Base-by-base conservation (phyloP, 2,888 invertebrate species). In the Acleris emargana region DNA sequence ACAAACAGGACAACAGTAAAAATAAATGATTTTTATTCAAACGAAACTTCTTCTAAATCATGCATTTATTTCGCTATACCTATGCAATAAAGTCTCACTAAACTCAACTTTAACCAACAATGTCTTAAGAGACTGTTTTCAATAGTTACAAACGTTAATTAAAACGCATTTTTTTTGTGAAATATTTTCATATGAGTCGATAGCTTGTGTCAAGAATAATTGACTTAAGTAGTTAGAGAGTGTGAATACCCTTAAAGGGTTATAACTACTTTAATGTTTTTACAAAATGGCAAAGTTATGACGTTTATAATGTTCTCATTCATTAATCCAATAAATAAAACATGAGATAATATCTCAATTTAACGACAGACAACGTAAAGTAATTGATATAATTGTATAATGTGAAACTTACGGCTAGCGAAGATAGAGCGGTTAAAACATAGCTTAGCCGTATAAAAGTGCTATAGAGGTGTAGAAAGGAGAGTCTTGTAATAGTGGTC, bases 361-460 rank as follows among this genome's bases (percentile, higher is more conserved):
- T 54, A 68, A 66, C 67, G 68, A 69, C 68, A 28, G 32, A 54
- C 58, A 62, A 62, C 67, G 70, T 71, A 63, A 61, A 69, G 77
- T 74, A 79, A 78, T 74, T 79, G 78, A 79, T 79, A 79, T 72
- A 55, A 42, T 68, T 72, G 71, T 71, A 71, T 68, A 69, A 70
- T 72, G 69, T 71, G 67, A 70, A 69, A 43, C 16, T 22, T 9
- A 16, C n/a, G 13, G 16, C 59, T 54, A 59, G 49, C 50, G 45
- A 13, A 16, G 5, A 5, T 0, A 54, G 64, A 54, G 28, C 64
- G n/a, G 20, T 50, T 16, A 18, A 18, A n/a, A 47, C 22, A 38
- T n/a, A 45, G 28, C 47, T n/a, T 1, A 49, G 45, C 43, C 5
- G n/a, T 32, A 17, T 45, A 22, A 52, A 20, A 38, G 47, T 25